Evolutionary conservation across 2,888 invertebrate genomes (phyloP), one percentile per base, ranked within the genome.

Genomic region (Pyrrhosoma nymphula): DNA sequence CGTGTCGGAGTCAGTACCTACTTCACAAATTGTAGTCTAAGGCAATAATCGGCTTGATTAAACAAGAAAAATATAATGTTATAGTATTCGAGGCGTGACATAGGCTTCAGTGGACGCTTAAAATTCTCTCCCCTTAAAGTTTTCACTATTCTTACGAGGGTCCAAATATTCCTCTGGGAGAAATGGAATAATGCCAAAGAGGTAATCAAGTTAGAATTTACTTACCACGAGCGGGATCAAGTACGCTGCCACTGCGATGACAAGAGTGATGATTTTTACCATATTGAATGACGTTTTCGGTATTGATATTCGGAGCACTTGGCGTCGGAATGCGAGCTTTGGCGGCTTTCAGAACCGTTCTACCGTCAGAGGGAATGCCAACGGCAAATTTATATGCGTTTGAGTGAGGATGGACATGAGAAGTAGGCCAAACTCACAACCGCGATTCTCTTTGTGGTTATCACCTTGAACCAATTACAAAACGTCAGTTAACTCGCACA

Each of bases 311-410:
- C 30, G 82, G 14, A 35, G 82, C 35, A 18, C 82, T 35, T 82
- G 39, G 26, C 23, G 91, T 63, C 35, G 16, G 60, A 4, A 1
- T 10, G 60, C 20, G 26, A 39, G 39, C 56, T 20, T 60, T 23
- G 39, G 89, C 14, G 16, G 63, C 23, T 63, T n/a, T 69, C 47
- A 47, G 93, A 93, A 69, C 63, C 55, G 63, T 14, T 47, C 82
- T 82, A 18, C 93, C 12, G 39, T 39, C 69, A 69, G 12, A 39
- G n/a, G n/a, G 8, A 26, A 47, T n/a, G 69, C 69, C 47, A 26
- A 1, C 69, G 75, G 63, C 69, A 18, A 63, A 93, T 93, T 47
- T 93, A 93, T 93, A 93, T 47, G 35, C n/a, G 82, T 82, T 82
- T 0, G 82, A 16, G 1, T 82, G 30, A 0, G 82, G 35, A 35